Base-by-base conservation (phyloP, 1,140 invertebrate genomes). In the Cyrtorhinus lividipennis region DNA sequence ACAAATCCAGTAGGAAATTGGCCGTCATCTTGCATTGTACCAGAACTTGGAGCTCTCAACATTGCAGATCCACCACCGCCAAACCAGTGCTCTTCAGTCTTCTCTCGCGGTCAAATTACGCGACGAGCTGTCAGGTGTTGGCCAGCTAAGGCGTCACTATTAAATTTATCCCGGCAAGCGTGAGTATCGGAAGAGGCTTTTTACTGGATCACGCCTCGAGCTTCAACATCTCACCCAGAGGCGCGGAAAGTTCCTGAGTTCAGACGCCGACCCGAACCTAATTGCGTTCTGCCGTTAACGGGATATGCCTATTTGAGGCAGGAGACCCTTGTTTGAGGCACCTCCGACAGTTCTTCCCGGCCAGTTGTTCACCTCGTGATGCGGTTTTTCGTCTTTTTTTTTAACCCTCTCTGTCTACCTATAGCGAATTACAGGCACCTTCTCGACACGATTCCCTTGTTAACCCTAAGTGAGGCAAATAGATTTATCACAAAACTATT, bases 401-500 rank as follows among this genome's bases (percentile, higher is more conserved):
- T 53, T 22, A 13, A 13, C 20, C 48, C 8, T 53, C 20, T 8
- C 8, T 22, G 48, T 20, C 12, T 38, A 38, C 30, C 48, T 53
- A 22, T 20, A 20, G 48, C 8, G 18, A 53, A 53, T 53, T 53
- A 53, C 48, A 53, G 48, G 3, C 48, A 53, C 20, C 48, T 53
- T 22, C 48, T 53, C 30, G 15, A 20, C 48, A 53, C 20, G 48
- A 53, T 10, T 53, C 20, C 20, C 48, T 53, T 53, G 12, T 53
- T 22, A 15, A 12, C 20, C 48, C 5, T 53, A 53, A 53, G 48
- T 53, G 48, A 53, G 48, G 20, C 20, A 53, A 53, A 53, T 53
- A 53, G 48, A 53, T 53, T 53, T 53, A 53, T 53, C 48, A 53
- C 48, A 12, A 38, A 38, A 22, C 48, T 53, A 53, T 53, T 53